A percentile compares a stretch with the other conserved stretches of the same genome.
phyloP scores from a whole-genome alignment of 2,797 vertebrate species.

The Pantherophis alleghaniensis region DNA sequence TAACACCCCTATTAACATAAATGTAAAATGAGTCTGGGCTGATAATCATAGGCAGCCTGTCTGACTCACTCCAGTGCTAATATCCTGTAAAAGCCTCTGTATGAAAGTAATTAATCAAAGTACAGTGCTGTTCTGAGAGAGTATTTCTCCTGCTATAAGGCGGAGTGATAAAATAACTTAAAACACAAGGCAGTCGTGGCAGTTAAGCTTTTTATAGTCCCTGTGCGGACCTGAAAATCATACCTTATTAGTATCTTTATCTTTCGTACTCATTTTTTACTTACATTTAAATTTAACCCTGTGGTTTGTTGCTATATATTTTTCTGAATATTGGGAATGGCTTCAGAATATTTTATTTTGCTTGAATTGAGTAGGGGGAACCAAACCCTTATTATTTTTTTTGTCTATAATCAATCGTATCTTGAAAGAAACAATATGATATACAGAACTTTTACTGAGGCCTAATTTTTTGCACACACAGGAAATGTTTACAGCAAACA shows the following conservation, averaged over 20 bases:
- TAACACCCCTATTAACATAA: conserved; percentile 69
- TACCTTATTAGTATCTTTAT: conserved; percentile 79
- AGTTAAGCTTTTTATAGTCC: conserved; percentile 76
- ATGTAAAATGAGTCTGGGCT: conserved; percentile 69
- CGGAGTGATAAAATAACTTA: conserved; percentile 72
- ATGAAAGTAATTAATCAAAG: conserved; percentile 77
- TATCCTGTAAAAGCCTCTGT: conserved; percentile 62
- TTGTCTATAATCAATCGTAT: neutral
- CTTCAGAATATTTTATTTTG: conserved; percentile 36
- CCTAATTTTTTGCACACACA: neutral
- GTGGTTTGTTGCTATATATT: conserved; percentile 42
- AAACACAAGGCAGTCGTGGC: conserved; percentile 64
- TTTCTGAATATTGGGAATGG: conserved; percentile 56
- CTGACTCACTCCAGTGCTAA: conserved; percentile 67
- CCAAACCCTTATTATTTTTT: neutral
- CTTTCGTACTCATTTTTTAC: conserved; percentile 72
- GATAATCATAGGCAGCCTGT: conserved; percentile 68
- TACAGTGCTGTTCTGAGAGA: conserved; percentile 58
- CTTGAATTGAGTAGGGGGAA: conserved; percentile 50
- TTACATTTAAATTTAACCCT: conserved; percentile 72
- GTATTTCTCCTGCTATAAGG: conserved; percentile 68
- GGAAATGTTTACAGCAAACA: neutral
- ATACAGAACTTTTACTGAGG: neutral
- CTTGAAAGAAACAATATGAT: neutral
- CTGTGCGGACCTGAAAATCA: conserved; percentile 76